Percentiles rank a stretch among this genome's conserved stretches.
These are phyloP conservation scores for Eulemur albifrons DNA, from an alignment of 2,797 vertebrate genomes.

Conservation along the genomic window DNA sequence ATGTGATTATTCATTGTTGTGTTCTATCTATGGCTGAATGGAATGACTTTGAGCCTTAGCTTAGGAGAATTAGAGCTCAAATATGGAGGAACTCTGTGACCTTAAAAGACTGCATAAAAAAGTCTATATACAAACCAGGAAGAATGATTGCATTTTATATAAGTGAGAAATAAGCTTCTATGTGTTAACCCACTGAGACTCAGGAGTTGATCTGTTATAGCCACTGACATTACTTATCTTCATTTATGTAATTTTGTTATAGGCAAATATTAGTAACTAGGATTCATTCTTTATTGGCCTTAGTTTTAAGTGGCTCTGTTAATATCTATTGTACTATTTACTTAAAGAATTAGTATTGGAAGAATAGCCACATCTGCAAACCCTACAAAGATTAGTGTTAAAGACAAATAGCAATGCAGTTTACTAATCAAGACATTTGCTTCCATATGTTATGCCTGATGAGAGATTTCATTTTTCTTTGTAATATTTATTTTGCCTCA, in stretches of 20 bases:
- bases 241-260: neutral
- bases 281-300: neutral
- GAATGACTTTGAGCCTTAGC: neutral
- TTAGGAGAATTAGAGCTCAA: neutral
- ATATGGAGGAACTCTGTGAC: neutral
- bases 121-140: neutral
- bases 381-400: neutral
- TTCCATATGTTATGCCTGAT: neutral
- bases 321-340: neutral
- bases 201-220: neutral
- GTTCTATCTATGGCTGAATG: neutral
- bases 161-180: neutral
- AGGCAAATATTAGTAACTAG: neutral
- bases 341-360: neutral
- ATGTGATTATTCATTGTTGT: neutral
- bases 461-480: neutral
- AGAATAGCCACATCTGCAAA: neutral
- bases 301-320: neutral
- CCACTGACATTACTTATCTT: neutral
- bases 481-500: neutral
- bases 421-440: slow-evolving; percentile 1
- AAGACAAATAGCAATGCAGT: neutral
- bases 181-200: neutral
- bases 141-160: neutral
- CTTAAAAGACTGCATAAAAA: neutral